phyloP scores from a whole-genome alignment of 37 sponge, comb jelly and placozoan genomes.

The Cladorhizidae sp. region DNA sequence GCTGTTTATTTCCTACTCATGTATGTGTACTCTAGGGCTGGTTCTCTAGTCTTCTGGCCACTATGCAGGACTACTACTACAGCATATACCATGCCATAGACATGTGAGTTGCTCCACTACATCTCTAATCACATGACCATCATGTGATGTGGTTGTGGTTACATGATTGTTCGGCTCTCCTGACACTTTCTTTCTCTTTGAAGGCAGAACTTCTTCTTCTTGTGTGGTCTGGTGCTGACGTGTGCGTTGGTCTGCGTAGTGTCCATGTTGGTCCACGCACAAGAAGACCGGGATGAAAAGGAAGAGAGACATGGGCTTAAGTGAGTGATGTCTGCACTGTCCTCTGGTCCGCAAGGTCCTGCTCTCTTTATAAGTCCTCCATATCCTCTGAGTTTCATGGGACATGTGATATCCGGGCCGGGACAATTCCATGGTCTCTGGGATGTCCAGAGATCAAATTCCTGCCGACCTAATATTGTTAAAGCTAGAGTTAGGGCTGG shows the following conservation, averaged over 20 bases:
- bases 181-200: neutral
- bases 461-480: too few relatives aligned
- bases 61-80: neutral
- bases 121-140: neutral
- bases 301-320: too few relatives aligned
- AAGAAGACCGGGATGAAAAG: neutral
- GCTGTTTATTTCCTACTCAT: too few relatives aligned
- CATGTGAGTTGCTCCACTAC: neutral
- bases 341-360: too few relatives aligned
- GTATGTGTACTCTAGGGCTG: conserved; percentile 1
- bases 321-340: too few relatives aligned
- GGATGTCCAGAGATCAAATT: too few relatives aligned
- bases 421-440: too few relatives aligned
- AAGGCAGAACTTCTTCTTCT: neutral
- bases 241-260: neutral
- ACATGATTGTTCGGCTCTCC: neutral
- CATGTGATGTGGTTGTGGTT: neutral
- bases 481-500: too few relatives aligned
- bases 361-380: too few relatives aligned
- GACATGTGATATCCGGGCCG: too few relatives aligned
- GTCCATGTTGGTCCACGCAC: neutral
- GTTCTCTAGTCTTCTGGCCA: neutral
- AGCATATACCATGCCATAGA: neutral
- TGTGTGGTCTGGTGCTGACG: neutral
- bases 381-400: too few relatives aligned